phyloP scores from a whole-genome alignment of 2,888 invertebrate species.

The Agriopis leucophaearia region DNA sequence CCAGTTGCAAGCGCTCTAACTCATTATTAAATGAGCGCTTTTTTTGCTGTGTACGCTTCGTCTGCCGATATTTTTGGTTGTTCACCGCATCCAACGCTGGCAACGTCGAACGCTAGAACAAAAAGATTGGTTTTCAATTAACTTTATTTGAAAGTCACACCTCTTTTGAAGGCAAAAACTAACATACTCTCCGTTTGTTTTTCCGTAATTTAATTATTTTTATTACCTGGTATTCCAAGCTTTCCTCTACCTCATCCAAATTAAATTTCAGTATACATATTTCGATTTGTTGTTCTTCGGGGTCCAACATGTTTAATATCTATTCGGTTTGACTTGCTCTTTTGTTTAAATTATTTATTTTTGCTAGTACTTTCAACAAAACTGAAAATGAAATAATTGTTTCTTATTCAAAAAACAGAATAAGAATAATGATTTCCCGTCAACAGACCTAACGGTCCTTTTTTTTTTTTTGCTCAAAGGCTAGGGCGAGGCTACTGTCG shows the following conservation, averaged over 20 bases:
- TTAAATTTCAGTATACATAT: constrained; percentile 73
- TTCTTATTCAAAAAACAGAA: not conserved
- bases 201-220: not conserved
- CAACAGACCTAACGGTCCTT: not conserved
- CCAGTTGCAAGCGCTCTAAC: constrained; percentile 62
- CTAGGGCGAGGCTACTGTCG: not conserved
- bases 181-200: not conserved
- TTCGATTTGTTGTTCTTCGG: constrained; percentile 72
- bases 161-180: not conserved
- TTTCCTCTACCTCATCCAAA: constrained; percentile 72
- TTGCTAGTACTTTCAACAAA: not conserved
- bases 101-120: constrained; percentile 61
- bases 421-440: not conserved
- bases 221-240: constrained; percentile 67
- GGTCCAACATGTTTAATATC: constrained; percentile 67
- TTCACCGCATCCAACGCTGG: constrained; percentile 70
- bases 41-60: constrained; percentile 59
- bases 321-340: constrained; percentile 1
- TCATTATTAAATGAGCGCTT: constrained; percentile 63
- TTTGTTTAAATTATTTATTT: not conserved
- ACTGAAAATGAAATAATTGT: not conserved
- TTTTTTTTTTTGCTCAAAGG: not conserved
- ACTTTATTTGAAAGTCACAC: not conserved
- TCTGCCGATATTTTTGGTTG: constrained; percentile 66
- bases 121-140: not conserved